These are phyloP conservation scores for Rachycentron canadum DNA, from an alignment of 2,797 vertebrate species.

Conservation along the genomic window DNA sequence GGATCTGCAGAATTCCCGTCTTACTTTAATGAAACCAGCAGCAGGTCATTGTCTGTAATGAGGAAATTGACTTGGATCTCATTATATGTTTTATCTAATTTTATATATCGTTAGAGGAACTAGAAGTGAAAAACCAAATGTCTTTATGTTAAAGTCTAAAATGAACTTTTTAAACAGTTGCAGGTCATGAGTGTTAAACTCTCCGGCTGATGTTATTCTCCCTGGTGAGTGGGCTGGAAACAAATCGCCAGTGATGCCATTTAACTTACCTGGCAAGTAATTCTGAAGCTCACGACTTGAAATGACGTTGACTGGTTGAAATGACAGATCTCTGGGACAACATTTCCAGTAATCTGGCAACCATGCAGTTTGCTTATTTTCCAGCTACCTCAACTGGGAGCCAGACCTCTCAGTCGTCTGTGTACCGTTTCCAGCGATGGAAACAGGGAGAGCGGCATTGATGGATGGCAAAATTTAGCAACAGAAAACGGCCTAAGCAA, in stretches of 20 bases:
- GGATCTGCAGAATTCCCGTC: constrained; percentile 54
- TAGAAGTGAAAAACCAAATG: neutral
- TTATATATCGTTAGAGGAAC: neutral
- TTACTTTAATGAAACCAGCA: constrained; percentile 72
- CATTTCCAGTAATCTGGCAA: constrained; percentile 28
- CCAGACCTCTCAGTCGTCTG: constrained; percentile 15
- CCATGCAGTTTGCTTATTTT: constrained; percentile 15
- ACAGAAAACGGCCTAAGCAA: too few relatives aligned
- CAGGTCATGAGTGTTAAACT: constrained; percentile 27
- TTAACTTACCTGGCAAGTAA: constrained; percentile 34
- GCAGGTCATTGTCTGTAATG: constrained; percentile 67
- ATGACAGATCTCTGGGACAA: constrained; percentile 25
- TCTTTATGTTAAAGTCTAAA: neutral
- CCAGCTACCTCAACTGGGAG: neutral
- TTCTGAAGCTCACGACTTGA: constrained; percentile 24
- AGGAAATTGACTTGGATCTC: constrained; percentile 63
- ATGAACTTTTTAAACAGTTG: constrained; percentile 16
- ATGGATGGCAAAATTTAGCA: too few relatives aligned
- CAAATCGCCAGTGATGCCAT: constrained; percentile 9
- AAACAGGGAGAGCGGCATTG: neutral
- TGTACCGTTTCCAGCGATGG: neutral
- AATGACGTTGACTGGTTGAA: constrained; percentile 27
- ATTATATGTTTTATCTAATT: constrained; percentile 58
- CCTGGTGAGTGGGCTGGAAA: constrained; percentile 14
- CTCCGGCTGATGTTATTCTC: neutral